Evolutionary conservation across 2,888 invertebrate genomes (phyloP).

Genomic region (Elegia similella): DNA sequence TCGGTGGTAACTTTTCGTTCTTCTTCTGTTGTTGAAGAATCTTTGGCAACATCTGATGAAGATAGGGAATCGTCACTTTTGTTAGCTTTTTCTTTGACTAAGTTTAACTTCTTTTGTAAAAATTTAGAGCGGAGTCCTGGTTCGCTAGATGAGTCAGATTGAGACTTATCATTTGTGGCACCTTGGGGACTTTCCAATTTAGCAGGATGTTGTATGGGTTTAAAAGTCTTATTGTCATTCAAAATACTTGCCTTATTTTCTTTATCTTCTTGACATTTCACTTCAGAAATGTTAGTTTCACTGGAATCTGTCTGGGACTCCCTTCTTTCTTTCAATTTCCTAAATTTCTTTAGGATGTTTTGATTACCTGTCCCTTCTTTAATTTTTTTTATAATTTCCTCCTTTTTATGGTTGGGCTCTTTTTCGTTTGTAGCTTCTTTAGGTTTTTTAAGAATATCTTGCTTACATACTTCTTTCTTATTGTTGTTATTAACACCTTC

Average conservation of each 20-base stretch:
- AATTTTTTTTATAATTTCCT: neutral
- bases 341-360: too few relatives aligned
- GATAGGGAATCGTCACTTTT: constrained; percentile 25
- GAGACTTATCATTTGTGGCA: neutral
- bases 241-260: neutral
- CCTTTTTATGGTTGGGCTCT: neutral
- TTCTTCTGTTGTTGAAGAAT: constrained; percentile 31
- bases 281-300: neutral
- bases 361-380: too few relatives aligned
- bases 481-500: too few relatives aligned
- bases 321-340: neutral
- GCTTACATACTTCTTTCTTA: neutral
- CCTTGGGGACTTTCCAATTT: too few relatives aligned
- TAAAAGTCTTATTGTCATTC: too few relatives aligned
- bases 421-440: neutral
- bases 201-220: too few relatives aligned
- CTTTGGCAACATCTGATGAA: constrained; percentile 38
- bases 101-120: constrained; percentile 32
- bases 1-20: constrained; percentile 27
- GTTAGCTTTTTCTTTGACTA: constrained; percentile 24
- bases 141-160: constrained; percentile 5
- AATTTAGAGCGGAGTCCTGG: constrained; percentile 24
- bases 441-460: neutral
- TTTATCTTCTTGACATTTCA: neutral
- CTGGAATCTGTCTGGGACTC: neutral